Conservation (phyloP, 53 echinoderm and acorn worm species). For the Apostichopus leukothele region DNA sequence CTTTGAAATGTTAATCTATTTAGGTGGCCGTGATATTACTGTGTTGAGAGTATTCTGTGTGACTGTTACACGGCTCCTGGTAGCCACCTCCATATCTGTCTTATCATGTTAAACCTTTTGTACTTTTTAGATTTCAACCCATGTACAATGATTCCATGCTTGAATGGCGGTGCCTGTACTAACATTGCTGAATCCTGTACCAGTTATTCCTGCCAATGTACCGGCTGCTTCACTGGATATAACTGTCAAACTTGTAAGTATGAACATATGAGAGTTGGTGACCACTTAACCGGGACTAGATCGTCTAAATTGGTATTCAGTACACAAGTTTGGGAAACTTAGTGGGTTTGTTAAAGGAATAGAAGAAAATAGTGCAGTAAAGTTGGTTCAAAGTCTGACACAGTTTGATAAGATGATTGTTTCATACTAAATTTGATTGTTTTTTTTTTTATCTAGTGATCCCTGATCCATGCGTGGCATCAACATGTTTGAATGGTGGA, state of each 20-base stretch:
- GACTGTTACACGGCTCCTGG: no score
- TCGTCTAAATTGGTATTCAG: no score
- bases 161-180: conserved; percentile 19
- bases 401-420: no score
- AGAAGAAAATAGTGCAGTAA: no score
- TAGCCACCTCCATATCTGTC: no score
- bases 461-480: conserved; percentile 8
- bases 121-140: conserved; percentile 11
- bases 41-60: no score
- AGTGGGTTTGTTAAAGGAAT: no score
- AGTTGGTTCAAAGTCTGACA: no score
- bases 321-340: no score
- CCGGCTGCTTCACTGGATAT: not conserved
- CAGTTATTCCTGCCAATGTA: conserved; percentile 3
- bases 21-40: no score
- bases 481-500: conserved; percentile 20
- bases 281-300: not conserved
- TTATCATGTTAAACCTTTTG: not conserved
- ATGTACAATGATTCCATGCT: not conserved
- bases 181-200: not conserved
- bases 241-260: conserved; percentile 29
- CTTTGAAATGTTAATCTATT: no score
- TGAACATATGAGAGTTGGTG: not conserved
- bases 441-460: not conserved
- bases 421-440: not conserved